Evolutionary conservation across 2,797 vertebrate species (phyloP).

Genomic region (Chloroceryle amazona): DNA sequence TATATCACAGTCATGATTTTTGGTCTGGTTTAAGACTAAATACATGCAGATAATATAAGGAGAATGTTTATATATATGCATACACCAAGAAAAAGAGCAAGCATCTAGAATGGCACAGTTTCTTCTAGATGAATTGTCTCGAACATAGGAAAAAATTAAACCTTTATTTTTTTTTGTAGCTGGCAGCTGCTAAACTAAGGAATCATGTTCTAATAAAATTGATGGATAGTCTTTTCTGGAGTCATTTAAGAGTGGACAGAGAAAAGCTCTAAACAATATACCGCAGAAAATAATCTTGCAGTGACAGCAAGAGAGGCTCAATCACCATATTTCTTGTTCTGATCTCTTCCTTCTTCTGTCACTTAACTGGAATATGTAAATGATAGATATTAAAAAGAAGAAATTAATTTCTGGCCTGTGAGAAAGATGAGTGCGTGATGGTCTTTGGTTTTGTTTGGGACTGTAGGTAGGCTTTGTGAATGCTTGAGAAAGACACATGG

Average conservation of each 20-base stretch:
- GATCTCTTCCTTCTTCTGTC: background rate
- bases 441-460: background rate
- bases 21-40: background rate
- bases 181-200: background rate
- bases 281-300: background rate
- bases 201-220: constrained; percentile 2
- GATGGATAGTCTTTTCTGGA: background rate
- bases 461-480: background rate
- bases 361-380: background rate
- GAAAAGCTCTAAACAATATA: background rate
- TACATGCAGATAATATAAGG: background rate
- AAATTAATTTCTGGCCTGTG: background rate
- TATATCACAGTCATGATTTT: background rate
- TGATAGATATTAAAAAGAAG: background rate
- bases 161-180: background rate
- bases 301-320: background rate
- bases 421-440: background rate
- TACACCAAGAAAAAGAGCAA: background rate
- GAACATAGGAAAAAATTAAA: background rate
- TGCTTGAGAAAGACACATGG: background rate
- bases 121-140: background rate
- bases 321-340: background rate
- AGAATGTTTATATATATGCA: background rate
- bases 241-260: background rate
- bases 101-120: background rate